Percentiles rank a stretch among this genome's conserved stretches.
phyloP scores from a whole-genome alignment of 2,888 invertebrate genomes.

The Dolichomitus sp. region DNA sequence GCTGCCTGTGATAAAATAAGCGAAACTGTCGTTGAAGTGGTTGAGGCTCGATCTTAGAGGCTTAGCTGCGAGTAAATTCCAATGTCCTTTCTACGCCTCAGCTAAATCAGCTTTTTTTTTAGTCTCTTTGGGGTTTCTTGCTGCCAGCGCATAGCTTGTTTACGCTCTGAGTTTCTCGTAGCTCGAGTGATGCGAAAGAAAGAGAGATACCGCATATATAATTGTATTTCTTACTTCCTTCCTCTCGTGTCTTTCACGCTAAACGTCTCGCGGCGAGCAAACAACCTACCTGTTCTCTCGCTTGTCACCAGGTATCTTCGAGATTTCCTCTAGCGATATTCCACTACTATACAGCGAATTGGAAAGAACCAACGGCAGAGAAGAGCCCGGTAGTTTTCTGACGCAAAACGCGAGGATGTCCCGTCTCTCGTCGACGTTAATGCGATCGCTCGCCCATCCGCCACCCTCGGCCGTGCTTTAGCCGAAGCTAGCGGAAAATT shows the following conservation, averaged over 20 bases:
- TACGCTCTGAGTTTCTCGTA: neutral
- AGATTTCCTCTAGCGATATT: constrained; percentile 45
- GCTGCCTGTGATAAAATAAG: constrained; percentile 30
- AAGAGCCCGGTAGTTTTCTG: constrained; percentile 41
- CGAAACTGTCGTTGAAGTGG: neutral
- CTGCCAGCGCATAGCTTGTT: neutral
- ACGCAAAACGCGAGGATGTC: constrained; percentile 41
- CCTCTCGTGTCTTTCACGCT: neutral
- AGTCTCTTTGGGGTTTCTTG: neutral
- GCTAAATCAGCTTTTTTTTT: constrained; percentile 9
- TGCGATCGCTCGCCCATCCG: constrained; percentile 66
- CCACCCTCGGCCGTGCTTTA: constrained; percentile 57
- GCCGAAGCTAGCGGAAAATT: constrained; percentile 79
- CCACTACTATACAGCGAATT: constrained; percentile 31
- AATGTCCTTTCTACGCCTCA: neutral
- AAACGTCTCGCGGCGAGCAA: neutral
- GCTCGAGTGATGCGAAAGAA: neutral
- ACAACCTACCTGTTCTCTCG: constrained; percentile 9
- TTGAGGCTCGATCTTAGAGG: constrained; percentile 22
- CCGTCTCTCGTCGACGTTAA: constrained; percentile 68
- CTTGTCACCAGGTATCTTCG: constrained; percentile 22
- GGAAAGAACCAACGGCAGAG: constrained; percentile 31
- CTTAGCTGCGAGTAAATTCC: constrained; percentile 19
- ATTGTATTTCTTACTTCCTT: neutral
- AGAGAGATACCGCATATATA: neutral